Evolutionary conservation across 2,113 vertebrate genomes (phyloP).

Genomic region (Ageneiosus marmoratus): DNA sequence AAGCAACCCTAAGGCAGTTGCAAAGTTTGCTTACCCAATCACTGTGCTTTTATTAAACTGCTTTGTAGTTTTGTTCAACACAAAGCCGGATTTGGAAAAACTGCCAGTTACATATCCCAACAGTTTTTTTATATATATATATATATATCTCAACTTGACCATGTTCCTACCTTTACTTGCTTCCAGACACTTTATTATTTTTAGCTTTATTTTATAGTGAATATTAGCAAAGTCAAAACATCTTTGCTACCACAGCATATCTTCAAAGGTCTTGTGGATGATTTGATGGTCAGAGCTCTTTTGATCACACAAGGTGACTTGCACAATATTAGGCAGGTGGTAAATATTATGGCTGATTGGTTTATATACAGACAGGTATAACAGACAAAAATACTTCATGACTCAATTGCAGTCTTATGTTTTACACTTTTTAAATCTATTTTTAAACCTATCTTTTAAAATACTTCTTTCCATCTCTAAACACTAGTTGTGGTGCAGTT

Average conservation of each 20-base stretch:
- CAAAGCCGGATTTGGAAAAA: not conserved
- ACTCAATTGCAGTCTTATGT: not conserved
- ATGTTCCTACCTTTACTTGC: not conserved
- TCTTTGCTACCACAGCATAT: too few species aligned
- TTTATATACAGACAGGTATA: not conserved
- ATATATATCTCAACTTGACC: too few species aligned
- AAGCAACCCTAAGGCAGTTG: not conserved
- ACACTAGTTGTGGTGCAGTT: too few species aligned
- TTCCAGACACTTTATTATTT: slow-evolving; percentile 14
- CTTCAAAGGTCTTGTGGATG: too few species aligned
- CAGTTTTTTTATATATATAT: not conserved
- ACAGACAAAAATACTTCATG: not conserved
- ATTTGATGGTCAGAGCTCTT: too few species aligned
- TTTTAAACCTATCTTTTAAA: not conserved
- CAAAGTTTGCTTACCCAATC: too few species aligned
- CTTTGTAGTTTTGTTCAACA: not conserved
- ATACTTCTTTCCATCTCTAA: not conserved
- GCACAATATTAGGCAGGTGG: too few species aligned
- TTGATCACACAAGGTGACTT: too few species aligned
- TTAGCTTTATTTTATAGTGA: not conserved
- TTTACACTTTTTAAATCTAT: not conserved
- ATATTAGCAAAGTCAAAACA: not conserved
- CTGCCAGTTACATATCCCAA: too few species aligned
- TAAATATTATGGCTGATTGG: too few species aligned
- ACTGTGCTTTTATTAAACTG: too few species aligned